Evolutionary conservation across 2,888 invertebrate species (phyloP).

Genomic region (Anthophora plumipes): DNA sequence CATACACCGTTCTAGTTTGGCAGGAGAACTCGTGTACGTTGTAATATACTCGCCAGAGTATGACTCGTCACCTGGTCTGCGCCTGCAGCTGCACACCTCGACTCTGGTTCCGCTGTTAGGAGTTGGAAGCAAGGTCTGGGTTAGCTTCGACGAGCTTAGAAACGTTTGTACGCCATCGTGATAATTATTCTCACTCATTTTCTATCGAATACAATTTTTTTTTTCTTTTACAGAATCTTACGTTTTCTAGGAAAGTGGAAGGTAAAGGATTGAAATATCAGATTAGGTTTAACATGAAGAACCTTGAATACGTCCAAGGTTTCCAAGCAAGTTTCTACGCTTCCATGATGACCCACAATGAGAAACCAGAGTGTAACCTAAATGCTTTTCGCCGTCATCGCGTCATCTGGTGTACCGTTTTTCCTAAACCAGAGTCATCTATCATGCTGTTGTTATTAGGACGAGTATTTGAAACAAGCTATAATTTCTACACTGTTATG

Average conservation of each 20-base stretch:
- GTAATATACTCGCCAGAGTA: constrained; percentile 22
- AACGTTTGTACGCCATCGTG: not conserved
- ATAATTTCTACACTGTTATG: constrained; percentile 15
- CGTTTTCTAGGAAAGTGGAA: too few species aligned
- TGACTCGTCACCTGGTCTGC: not conserved
- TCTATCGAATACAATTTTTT: not conserved
- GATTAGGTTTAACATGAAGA: too few species aligned
- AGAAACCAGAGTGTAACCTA: not conserved
- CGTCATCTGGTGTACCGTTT: not conserved
- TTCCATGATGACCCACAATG: constrained; percentile 21
- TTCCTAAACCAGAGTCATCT: not conserved
- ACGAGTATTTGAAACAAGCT: constrained; percentile 1
- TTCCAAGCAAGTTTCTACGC: not conserved
- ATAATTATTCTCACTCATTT: too few species aligned
- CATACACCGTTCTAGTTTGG: constrained; percentile 69
- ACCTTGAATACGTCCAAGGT: not conserved
- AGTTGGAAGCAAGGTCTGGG: constrained; percentile 44
- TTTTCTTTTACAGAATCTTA: not conserved
- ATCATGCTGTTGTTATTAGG: constrained; percentile 9
- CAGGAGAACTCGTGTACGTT: constrained; percentile 46
- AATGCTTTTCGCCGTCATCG: not conserved
- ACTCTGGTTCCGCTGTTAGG: not conserved
- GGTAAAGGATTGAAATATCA: too few species aligned
- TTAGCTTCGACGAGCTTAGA: not conserved
- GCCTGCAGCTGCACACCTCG: not conserved